Percentiles rank a stretch among this genome's conserved stretches.
These are phyloP conservation scores for Nasonia giraulti DNA, from an alignment of 1,140 invertebrate species.

Conservation along the genomic window DNA sequence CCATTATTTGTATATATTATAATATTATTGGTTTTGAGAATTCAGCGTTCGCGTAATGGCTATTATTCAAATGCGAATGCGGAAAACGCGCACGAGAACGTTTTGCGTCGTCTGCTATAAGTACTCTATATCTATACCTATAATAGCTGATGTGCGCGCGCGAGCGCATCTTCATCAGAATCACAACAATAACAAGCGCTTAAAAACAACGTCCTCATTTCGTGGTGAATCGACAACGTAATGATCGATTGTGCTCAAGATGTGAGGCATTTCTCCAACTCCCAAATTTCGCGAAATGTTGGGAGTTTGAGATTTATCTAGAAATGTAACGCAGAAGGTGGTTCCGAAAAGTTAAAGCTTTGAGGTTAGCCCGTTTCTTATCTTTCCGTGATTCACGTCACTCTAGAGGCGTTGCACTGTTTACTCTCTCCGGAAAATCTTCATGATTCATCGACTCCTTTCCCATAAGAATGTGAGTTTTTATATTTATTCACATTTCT, in stretches of 20 bases:
- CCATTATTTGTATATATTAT: no score
- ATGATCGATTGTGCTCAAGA: not conserved
- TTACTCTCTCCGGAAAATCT: not conserved
- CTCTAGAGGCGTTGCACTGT: not conserved
- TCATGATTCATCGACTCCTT: not conserved
- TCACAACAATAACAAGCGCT: not conserved
- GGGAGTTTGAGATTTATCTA: not conserved
- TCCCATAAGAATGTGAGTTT: not conserved
- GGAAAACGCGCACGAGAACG: not conserved
- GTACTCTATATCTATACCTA: not conserved
- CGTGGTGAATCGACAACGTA: not conserved
- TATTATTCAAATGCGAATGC: no score
- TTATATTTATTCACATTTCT: not conserved
- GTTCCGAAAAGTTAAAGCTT: not conserved
- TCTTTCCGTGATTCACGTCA: not conserved
- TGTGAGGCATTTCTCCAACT: not conserved
- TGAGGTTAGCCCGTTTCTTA: not conserved
- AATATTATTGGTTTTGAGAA: no score
- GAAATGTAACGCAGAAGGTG: not conserved
- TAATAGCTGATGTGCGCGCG: not conserved
- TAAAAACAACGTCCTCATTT: no score
- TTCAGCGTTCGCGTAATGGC: no score
- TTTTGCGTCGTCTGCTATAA: constrained; percentile 8
- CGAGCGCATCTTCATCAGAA: no score
- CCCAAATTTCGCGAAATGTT: not conserved